A percentile compares a stretch with the other conserved stretches of the same genome.
phyloP scores from a whole-genome alignment of 2,113 vertebrate species.

The Saccopteryx bilineata region DNA sequence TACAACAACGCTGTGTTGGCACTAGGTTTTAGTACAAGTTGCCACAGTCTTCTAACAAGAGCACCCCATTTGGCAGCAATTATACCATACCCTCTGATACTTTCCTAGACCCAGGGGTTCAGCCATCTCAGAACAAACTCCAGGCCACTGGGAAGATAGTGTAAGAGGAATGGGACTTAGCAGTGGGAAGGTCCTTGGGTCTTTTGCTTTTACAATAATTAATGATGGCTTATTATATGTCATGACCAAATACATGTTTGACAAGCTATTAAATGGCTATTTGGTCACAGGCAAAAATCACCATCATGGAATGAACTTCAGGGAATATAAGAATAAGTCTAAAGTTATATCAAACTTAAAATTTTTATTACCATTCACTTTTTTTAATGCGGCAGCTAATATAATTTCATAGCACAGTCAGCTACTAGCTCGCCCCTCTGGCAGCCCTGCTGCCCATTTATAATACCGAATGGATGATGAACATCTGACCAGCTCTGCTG shows the following conservation, averaged over 20 bases:
- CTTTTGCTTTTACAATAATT: not conserved
- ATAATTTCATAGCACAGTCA: not conserved
- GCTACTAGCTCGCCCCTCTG: not conserved
- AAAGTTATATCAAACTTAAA: not conserved
- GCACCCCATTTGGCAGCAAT: not conserved
- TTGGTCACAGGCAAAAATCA: not conserved
- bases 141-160: not conserved
- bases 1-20: too few relatives aligned
- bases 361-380: not conserved
- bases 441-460: not conserved
- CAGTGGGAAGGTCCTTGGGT: not conserved
- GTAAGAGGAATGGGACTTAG: not conserved
- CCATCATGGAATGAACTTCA: not conserved
- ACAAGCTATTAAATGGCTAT: not conserved
- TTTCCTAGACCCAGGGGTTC: not conserved
- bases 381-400: not conserved
- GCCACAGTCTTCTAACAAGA: not conserved
- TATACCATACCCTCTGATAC: not conserved
- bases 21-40: not conserved
- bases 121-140: not conserved
- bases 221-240: not conserved
- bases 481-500: not conserved
- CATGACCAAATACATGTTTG: not conserved
- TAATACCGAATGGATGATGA: not conserved
- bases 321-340: not conserved